phyloP scores from a whole-genome alignment of 2,797 vertebrate genomes.

The Pipistrellus pygmaeus region DNA sequence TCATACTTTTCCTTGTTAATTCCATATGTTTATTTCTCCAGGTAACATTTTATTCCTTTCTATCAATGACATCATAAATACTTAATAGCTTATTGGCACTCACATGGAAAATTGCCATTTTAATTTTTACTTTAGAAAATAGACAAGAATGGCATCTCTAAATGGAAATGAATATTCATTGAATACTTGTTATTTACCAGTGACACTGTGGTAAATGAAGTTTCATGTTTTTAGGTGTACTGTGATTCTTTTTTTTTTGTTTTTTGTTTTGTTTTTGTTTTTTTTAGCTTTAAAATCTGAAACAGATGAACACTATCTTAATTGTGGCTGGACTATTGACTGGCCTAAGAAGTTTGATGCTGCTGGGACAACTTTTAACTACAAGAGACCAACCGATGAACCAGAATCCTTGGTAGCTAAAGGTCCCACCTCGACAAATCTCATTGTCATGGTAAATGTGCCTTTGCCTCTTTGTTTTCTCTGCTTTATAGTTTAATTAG shows the following conservation, averaged over 20 bases:
- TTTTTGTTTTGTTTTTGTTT: slow-evolving; percentile 36
- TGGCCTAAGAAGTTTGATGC: slow-evolving; percentile 99
- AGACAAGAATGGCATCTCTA: not conserved
- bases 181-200: slow-evolving; percentile 11
- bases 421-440: slow-evolving; percentile 96
- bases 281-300: slow-evolving; percentile 97
- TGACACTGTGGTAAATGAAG: slow-evolving; percentile 63
- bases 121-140: slow-evolving; percentile 54
- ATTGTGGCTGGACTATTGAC: slow-evolving; percentile 99
- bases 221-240: slow-evolving; percentile 84
- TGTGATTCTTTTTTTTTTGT: slow-evolving; percentile 79
- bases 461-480: slow-evolving; percentile 56
- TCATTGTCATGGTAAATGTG: slow-evolving; percentile 96
- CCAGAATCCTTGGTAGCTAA: slow-evolving; percentile 97
- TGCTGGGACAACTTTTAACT: slow-evolving; percentile 97
- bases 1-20: slow-evolving; percentile 23
- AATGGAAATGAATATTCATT: slow-evolving; percentile 43
- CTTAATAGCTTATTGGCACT: slow-evolving; percentile 28
- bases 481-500: slow-evolving; percentile 36
- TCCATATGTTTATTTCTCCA: slow-evolving; percentile 27
- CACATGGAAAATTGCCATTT: slow-evolving; percentile 32
- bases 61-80: slow-evolving; percentile 38
- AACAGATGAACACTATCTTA: slow-evolving; percentile 97
- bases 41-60: slow-evolving; percentile 27
- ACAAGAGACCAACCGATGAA: slow-evolving; percentile 96